A percentile compares a stretch with the other conserved stretches of the same genome.
Evolutionary conservation across 2,888 invertebrate species (phyloP).

Genomic region (Nomada hirtipes): DNA sequence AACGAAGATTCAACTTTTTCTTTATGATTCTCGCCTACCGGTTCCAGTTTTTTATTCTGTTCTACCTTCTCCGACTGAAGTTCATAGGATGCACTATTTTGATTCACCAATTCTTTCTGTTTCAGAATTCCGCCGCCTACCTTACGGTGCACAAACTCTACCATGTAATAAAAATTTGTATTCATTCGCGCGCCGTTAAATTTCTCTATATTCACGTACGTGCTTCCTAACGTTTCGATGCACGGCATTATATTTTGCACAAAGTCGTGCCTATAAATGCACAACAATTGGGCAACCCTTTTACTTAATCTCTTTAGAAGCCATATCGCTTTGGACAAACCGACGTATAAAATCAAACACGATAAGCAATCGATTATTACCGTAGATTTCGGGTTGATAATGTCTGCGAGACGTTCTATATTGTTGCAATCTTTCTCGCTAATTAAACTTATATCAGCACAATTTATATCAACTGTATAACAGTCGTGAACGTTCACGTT

Average conservation of each 20-base stretch:
- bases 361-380: constrained; percentile 79
- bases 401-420: constrained; percentile 66
- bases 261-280: constrained; percentile 79
- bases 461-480: constrained; percentile 71
- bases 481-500: constrained; percentile 77
- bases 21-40: constrained; percentile 4
- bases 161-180: constrained; percentile 68
- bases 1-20: constrained; percentile 71
- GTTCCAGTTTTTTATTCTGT: constrained; percentile 27
- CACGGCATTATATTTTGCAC: constrained; percentile 71
- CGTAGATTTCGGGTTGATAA: constrained; percentile 65
- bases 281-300: constrained; percentile 75
- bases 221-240: constrained; percentile 79
- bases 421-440: constrained; percentile 66
- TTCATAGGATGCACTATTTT: constrained; percentile 71
- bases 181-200: constrained; percentile 38
- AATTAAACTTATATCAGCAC: constrained; percentile 57
- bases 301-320: constrained; percentile 77
- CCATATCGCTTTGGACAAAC: constrained; percentile 71
- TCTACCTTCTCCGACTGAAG: constrained; percentile 70
- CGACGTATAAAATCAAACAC: constrained; percentile 75
- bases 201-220: constrained; percentile 75
- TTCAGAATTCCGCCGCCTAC: constrained; percentile 73
- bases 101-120: constrained; percentile 73
- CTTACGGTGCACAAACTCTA: constrained; percentile 73